Evolutionary conservation across 35 echinoderm and acorn worm species (phyloP).

Genomic region (Hemicentrotus pulcherrimus): DNA sequence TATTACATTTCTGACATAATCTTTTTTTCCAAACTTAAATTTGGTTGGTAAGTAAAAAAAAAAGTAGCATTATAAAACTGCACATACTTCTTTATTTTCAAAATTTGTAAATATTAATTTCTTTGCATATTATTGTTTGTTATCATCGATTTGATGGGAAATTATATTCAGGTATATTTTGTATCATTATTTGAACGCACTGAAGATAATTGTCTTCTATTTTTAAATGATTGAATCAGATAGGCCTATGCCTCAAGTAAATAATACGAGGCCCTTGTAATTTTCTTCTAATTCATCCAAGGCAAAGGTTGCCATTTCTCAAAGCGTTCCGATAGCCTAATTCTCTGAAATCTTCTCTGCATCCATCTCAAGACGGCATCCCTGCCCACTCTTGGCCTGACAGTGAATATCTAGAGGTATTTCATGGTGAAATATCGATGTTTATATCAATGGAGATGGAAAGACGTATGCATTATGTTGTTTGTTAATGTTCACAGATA

Average conservation of each 20-base stretch:
- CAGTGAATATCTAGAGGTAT: conserved; percentile 18
- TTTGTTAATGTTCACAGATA: conserved; percentile 39
- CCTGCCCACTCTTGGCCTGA: background rate
- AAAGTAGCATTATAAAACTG: too few species aligned
- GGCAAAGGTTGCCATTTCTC: background rate
- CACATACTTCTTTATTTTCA: too few species aligned
- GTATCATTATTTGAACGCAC: too few species aligned
- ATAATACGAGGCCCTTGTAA: background rate
- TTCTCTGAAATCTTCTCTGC: background rate
- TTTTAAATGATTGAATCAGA: background rate
- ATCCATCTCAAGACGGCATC: background rate
- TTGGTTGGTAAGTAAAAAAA: too few species aligned
- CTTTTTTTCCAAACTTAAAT: too few species aligned
- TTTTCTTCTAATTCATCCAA: background rate
- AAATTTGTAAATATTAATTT: too few species aligned
- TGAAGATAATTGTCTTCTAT: too few species aligned
- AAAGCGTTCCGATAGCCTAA: background rate
- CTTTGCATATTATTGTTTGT: too few species aligned
- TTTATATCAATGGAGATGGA: background rate
- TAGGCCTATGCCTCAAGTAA: background rate
- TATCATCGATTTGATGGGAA: too few species aligned
- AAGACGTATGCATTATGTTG: background rate
- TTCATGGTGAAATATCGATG: conserved; percentile 3
- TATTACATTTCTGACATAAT: too few species aligned
- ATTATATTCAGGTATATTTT: too few species aligned